Conservation (phyloP, 1,140 invertebrate genomes). For the Geopemphigus sp. region DNA sequence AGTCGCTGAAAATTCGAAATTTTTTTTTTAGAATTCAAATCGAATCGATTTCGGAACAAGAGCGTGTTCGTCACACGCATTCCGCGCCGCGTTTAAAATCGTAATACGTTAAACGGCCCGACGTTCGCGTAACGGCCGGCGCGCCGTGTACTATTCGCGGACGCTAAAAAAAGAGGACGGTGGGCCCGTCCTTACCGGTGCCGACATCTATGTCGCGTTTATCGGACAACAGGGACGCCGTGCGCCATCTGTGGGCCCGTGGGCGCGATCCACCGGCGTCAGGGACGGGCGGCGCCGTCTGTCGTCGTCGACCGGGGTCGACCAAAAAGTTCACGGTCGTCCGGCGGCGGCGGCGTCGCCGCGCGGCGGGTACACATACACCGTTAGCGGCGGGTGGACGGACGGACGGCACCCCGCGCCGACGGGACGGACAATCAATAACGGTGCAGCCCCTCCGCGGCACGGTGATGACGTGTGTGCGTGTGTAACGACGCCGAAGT, state of each 20-base stretch:
- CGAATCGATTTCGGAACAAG: no score
- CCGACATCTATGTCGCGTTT: conserved; percentile 19
- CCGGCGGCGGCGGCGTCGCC: background rate
- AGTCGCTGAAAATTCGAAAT: no score
- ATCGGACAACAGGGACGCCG: background rate
- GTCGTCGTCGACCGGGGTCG: background rate
- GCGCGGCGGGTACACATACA: background rate
- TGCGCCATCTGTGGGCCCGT: background rate
- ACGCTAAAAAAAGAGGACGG: background rate
- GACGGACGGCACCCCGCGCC: background rate
- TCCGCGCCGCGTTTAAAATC: no score
- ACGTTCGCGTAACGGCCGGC: no score
- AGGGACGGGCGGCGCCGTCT: background rate
- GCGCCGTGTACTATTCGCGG: background rate
- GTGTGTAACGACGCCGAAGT: background rate
- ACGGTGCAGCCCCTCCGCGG: conserved; percentile 13
- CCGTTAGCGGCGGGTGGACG: background rate
- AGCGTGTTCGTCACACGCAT: no score
- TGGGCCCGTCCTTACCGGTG: background rate
- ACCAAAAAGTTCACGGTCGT: conserved; percentile 40
- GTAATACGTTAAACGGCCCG: no score
- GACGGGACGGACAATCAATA: conserved; percentile 10
- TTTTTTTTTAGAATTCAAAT: no score
- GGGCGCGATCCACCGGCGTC: background rate
- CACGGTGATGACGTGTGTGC: background rate